Percentiles rank a stretch among this genome's conserved stretches.
These are phyloP conservation scores for Lymantria dispar DNA, from an alignment of 2,888 invertebrate species.

Conservation along the genomic window DNA sequence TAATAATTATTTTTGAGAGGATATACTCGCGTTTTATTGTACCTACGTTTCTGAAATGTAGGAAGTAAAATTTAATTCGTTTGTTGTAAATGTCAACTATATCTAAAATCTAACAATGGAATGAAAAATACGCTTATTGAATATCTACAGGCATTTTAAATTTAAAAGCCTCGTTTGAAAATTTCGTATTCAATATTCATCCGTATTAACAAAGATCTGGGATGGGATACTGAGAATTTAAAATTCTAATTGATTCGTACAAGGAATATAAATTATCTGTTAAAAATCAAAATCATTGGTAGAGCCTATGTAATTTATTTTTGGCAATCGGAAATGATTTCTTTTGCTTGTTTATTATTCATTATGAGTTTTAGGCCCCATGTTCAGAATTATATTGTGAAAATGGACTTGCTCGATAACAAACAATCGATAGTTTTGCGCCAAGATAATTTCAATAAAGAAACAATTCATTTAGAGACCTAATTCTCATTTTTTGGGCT, in stretches of 20 bases:
- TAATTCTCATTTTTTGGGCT: too few relatives aligned
- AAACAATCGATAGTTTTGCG: constrained; percentile 25
- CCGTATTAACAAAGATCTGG: constrained; percentile 67
- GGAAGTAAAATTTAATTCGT: background rate
- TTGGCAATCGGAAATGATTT: constrained; percentile 59
- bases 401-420: constrained; percentile 23
- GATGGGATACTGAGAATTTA: constrained; percentile 49
- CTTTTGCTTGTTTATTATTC: constrained; percentile 48
- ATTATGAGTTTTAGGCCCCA: constrained; percentile 35
- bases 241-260: constrained; percentile 44
- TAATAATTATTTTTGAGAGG: too few relatives aligned
- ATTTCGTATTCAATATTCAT: constrained; percentile 60
- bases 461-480: too few relatives aligned
- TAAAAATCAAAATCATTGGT: constrained; percentile 29
- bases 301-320: constrained; percentile 33
- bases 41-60: too few relatives aligned
- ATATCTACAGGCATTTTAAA: constrained; percentile 39
- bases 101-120: constrained; percentile 37
- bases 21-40: too few relatives aligned
- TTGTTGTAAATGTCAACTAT: constrained; percentile 7
- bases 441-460: constrained; percentile 8
- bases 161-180: constrained; percentile 34
- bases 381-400: constrained; percentile 34
- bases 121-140: constrained; percentile 29
- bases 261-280: constrained; percentile 48